Percentiles rank a stretch among this genome's conserved stretches.
phyloP scores from a whole-genome alignment of 2,113 vertebrate species.

The Onychorhynchus coronatus region DNA sequence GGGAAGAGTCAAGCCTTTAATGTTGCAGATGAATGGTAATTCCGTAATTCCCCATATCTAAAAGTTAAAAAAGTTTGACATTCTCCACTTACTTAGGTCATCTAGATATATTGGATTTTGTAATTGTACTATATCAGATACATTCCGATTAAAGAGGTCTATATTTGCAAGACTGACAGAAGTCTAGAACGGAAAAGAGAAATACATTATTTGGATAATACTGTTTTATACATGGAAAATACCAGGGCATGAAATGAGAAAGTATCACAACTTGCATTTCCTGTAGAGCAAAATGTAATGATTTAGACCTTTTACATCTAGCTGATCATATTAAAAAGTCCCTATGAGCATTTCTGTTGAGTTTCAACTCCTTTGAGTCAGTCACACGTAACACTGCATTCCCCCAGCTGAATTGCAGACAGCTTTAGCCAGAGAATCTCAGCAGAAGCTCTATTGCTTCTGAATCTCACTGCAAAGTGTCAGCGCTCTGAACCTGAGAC shows the following conservation, averaged over 20 bases:
- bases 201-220: not conserved
- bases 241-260: not conserved
- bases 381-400: not conserved
- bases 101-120: not conserved
- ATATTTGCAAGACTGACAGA: not conserved
- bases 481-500: not conserved
- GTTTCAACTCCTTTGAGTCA: not conserved
- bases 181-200: not conserved
- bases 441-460: not conserved
- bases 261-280: not conserved
- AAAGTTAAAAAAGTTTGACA: not conserved
- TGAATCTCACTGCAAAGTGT: not conserved
- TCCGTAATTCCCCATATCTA: not conserved
- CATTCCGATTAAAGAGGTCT: not conserved
- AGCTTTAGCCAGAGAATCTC: not conserved
- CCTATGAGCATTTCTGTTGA: not conserved
- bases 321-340: not conserved
- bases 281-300: not conserved
- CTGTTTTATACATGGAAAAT: not conserved
- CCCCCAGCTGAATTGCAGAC: not conserved
- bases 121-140: not conserved
- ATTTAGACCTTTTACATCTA: not conserved
- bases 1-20: not conserved
- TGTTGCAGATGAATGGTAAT: not conserved
- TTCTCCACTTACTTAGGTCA: not conserved